Evolutionary conservation across 2,113 vertebrate genomes (phyloP), one percentile per base, ranked within the genome.

Genomic region (Hippocampus mohnikei): DNA sequence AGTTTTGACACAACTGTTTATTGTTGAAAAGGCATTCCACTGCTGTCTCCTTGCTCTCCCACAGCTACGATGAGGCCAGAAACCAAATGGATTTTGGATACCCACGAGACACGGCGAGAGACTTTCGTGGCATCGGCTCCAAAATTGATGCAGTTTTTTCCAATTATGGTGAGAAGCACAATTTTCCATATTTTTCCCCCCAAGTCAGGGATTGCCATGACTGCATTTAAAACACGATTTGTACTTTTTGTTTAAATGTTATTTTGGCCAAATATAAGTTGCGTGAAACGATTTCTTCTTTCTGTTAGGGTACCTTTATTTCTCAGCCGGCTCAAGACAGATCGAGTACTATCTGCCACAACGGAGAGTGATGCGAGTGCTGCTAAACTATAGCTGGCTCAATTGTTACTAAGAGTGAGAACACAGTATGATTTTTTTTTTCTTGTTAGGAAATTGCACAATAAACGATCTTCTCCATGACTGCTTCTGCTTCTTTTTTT

Each of bases 111-210:
- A 90, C 91, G 44, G 23, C 8, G 0, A 9, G 5, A 13, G 73
- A 88, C 75, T 88, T 91, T 59, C 86, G 70, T 37, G 82, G 83
- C 3, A 87, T 91, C 15, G 87, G 86, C n/a, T 84, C 82, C n/a
- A 88, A 68, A 72, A 89, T 92, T 56, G 90, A 92, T 50, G 90
- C 90, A 63, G 91, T 80, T 18, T 92, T 91, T 87, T 85, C 88
- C 64, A 88, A 89, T 73, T 66, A 59, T 21, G 88, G 89, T 92
- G 67, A 87, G 86, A 67, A 77, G 68, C 52, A 8, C 40, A 3
- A 42, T 13, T 46, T n/a, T 4, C 41, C 10, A 0, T 25, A n/a
- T 58, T 13, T 58, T 2, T 25, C 11, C 0, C 33, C 33, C 33
- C 33, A 37, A 27, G 56, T 58, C 12, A 1, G 55, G 21, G 8